Base-by-base conservation (phyloP, 2,888 invertebrate species). In the Diaphora mendica region DNA sequence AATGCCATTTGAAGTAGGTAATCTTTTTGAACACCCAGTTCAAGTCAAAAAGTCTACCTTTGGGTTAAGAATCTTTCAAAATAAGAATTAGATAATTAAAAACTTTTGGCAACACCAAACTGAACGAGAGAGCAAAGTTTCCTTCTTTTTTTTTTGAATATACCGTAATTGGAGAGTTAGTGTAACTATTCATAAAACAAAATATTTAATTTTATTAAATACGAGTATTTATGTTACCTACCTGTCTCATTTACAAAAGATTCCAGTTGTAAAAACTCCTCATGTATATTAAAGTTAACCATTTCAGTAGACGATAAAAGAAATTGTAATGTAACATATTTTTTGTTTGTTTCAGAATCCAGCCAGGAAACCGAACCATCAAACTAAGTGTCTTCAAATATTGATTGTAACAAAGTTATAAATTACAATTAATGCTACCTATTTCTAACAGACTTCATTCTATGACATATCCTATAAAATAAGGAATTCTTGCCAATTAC, bases 391-490 rank as follows among this genome's bases (percentile, higher is more conserved):
- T 84, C 84, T 83, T 82, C 79, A 77, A 77, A 76, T 72, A 77
- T 70, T 85, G 78, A 84, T 76, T 78, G 79, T 73, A 64, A 76
- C 72, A 80, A 77, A 77, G 66, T 75, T 62, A 74, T 78, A 68
- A 75, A 73, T 75, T 72, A 77, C 64, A 76, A 77, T 66, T 73
- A 78, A 79, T 67, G 77, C 77, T 82, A 82, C 70, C 75, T 82
- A 82, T 79, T 82, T 85, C 85, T 83, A 68, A 84, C 89, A 89
- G 90, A 90, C 90, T 90, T 88, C 83, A 74, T 81, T 84, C 80
- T 83, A 77, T 84, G 82, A 92, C 92, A 92, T 93, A 93, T 93
- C 93, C 86, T 90, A 87, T 79, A 39, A 65, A 74, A 81, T 87
- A 88, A 87, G 82, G 79, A 82, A 83, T 81, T 82, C 83, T 87